These are phyloP conservation scores for Orcinus orca DNA, from an alignment of 2,113 vertebrate genomes.

Conservation along the genomic window DNA sequence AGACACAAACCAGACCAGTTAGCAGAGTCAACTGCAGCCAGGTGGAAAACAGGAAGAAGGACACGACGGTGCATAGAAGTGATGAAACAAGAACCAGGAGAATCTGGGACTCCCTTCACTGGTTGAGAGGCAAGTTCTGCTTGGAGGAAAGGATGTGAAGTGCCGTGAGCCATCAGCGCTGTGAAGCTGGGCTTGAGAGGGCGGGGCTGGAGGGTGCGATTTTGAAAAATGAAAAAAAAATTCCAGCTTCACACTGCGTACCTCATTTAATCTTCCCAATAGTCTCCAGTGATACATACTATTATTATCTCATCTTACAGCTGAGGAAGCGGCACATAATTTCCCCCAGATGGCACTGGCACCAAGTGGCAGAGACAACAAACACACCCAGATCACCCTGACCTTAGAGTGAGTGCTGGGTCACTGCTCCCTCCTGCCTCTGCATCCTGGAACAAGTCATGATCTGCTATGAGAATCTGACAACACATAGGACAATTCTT, in stretches of 20 bases:
- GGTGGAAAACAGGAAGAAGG: too few relatives aligned
- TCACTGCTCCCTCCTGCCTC: neutral
- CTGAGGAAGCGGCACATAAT: neutral
- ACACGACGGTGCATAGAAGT: fast-evolving
- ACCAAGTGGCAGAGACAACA: neutral
- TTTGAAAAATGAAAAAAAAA: neutral
- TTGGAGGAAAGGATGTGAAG: too few relatives aligned
- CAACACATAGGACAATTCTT: neutral
- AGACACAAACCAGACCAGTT: too few relatives aligned
- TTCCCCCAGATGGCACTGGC: neutral
- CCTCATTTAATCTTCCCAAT: neutral
- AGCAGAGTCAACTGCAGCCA: too few relatives aligned
- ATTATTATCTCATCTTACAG: neutral
- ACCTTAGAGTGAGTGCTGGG: neutral
- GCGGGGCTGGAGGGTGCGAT: too few relatives aligned
- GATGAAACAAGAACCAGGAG: too few relatives aligned
- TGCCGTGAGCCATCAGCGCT: too few relatives aligned
- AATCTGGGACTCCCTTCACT: too few relatives aligned
- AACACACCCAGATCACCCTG: neutral
- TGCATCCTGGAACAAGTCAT: neutral
- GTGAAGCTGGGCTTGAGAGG: too few relatives aligned
- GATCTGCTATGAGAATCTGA: neutral
- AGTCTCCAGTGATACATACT: too few relatives aligned
- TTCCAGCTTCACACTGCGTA: neutral
- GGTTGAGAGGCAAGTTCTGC: too few relatives aligned